These are phyloP conservation scores for Kuschelorhynchus macadamiae DNA, from an alignment of 2,888 invertebrate genomes.

Conservation along the genomic window DNA sequence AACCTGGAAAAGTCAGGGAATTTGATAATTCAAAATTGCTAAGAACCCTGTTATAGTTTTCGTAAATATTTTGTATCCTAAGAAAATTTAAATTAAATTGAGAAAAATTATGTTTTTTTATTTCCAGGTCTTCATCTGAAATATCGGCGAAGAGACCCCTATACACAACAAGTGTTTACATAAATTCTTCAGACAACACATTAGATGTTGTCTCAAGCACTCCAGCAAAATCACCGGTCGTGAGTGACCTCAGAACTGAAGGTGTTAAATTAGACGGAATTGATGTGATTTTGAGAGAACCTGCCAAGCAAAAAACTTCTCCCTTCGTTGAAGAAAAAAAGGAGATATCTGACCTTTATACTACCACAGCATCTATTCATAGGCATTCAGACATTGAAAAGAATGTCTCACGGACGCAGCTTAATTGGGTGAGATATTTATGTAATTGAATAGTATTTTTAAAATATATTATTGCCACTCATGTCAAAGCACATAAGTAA, in stretches of 20 bases:
- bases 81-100: no score
- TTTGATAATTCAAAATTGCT: no score
- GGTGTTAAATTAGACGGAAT: constrained; percentile 58
- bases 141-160: constrained; percentile 54
- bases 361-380: constrained; percentile 64
- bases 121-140: constrained; percentile 41
- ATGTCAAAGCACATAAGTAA: no score
- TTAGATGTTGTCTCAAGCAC: constrained; percentile 57
- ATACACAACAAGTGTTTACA: constrained; percentile 68
- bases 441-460: no score
- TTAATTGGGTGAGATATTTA: constrained; percentile 60
- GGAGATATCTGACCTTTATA: constrained; percentile 56
- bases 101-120: no score
- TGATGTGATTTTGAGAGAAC: constrained; percentile 56
- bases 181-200: constrained; percentile 63
- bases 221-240: constrained; percentile 57
- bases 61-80: no score
- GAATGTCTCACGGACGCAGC: constrained; percentile 50
- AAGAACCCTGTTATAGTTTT: no score
- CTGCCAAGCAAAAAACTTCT: constrained; percentile 20
- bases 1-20: no score
- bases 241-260: constrained; percentile 59
- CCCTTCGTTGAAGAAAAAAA: constrained; percentile 55
- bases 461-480: no score
- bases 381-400: constrained; percentile 63